Evolutionary conservation across 2,888 invertebrate species (phyloP).

Genomic region (Chirona hameri): DNA sequence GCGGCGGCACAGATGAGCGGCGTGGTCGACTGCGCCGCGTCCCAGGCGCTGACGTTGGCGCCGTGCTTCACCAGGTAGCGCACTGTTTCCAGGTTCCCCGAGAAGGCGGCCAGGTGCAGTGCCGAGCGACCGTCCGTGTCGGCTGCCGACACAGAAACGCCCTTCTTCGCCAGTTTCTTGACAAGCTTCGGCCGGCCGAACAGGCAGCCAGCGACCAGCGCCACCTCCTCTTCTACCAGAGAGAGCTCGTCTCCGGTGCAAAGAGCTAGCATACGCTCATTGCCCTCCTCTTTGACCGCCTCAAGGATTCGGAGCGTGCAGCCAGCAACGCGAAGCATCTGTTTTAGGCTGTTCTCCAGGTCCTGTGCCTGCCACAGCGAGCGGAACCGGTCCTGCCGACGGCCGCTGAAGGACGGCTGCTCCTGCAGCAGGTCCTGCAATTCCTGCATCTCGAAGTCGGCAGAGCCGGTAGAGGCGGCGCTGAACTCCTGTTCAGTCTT

Average conservation of each 20-base stretch:
- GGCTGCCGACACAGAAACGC: slow-evolving; percentile 59
- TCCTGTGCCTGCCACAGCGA: slow-evolving; percentile 4
- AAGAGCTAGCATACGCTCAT: slow-evolving; percentile 34
- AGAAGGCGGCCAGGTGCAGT: slow-evolving; percentile 74
- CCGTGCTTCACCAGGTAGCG: slow-evolving; percentile 53
- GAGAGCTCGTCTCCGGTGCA: slow-evolving; percentile 32
- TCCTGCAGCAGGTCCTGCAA: slow-evolving; percentile 6
- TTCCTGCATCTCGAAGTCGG: background rate
- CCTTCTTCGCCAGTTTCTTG: slow-evolving; percentile 42
- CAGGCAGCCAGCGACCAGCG: slow-evolving; percentile 38
- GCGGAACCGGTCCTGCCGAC: background rate
- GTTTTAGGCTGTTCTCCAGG: slow-evolving; percentile 7
- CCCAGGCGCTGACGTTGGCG: slow-evolving; percentile 57
- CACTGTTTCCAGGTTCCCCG: slow-evolving; percentile 67
- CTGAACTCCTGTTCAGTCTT: background rate
- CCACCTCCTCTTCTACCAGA: slow-evolving; percentile 36
- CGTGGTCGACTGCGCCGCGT: slow-evolving; percentile 63
- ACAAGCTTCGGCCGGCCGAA: slow-evolving; percentile 36
- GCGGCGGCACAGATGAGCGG: slow-evolving; percentile 79
- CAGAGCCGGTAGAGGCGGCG: background rate
- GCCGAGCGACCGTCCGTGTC: slow-evolving; percentile 70
- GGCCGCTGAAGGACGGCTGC: background rate
- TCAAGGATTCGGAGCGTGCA: slow-evolving; percentile 23
- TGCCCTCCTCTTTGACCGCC: slow-evolving; percentile 36
- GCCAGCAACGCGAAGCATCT: background rate